phyloP scores from a whole-genome alignment of 2,113 vertebrate species.

The Neoarius graeffei region DNA sequence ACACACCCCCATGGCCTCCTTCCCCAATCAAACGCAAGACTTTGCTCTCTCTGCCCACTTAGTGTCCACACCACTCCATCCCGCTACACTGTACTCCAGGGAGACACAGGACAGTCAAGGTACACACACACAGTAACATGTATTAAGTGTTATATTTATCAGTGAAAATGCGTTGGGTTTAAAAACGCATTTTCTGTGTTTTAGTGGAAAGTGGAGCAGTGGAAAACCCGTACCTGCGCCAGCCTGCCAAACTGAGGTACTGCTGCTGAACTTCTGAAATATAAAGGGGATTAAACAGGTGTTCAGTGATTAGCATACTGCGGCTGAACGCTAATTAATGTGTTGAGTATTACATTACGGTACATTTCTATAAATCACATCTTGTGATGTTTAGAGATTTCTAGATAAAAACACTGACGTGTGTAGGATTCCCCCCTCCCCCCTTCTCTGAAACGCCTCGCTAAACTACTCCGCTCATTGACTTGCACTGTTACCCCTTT shows the following conservation, averaged over 20 bases:
- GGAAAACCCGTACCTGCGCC: constrained; percentile 62
- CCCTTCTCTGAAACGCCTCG: too few relatives aligned
- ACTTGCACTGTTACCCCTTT: too few relatives aligned
- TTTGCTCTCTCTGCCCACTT: constrained; percentile 79
- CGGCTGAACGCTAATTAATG: too few relatives aligned
- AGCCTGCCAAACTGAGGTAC: constrained; percentile 81
- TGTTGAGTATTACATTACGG: too few relatives aligned
- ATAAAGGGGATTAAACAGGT: too few relatives aligned
- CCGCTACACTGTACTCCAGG: constrained; percentile 34
- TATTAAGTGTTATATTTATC: not conserved
- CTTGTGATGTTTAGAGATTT: too few relatives aligned
- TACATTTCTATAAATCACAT: too few relatives aligned
- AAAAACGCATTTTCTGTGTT: not conserved
- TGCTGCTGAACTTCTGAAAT: too few relatives aligned
- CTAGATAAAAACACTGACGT: too few relatives aligned
- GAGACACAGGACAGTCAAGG: constrained; percentile 69
- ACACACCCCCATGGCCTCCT: constrained; percentile 74
- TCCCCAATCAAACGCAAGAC: constrained; percentile 82
- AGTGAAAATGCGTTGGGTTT: not conserved
- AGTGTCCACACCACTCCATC: constrained; percentile 83
- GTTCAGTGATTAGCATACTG: too few relatives aligned
- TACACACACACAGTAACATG: constrained; percentile 43
- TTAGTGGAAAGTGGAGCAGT: constrained; percentile 67
- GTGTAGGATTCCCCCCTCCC: too few relatives aligned
- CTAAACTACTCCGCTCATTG: too few relatives aligned